Evolutionary conservation across 2,113 vertebrate species (phyloP).

Genomic region (Nerophis ophidion): DNA sequence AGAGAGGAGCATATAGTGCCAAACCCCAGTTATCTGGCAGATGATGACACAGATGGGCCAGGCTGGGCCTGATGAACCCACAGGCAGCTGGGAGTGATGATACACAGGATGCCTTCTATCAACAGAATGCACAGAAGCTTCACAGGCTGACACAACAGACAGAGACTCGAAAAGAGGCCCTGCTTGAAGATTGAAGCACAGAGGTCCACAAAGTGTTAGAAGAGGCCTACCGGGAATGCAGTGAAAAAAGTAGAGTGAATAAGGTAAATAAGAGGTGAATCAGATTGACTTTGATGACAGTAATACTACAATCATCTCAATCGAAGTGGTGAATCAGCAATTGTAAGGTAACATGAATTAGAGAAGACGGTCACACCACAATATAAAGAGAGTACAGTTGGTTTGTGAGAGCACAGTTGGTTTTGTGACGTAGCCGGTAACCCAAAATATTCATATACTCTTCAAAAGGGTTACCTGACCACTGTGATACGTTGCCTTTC

Average conservation of each 20-base stretch:
- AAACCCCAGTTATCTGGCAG: slow-evolving; percentile 71
- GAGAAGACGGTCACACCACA: background rate
- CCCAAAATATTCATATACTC: too few relatives aligned
- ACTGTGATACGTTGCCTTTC: too few relatives aligned
- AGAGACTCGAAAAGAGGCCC: slow-evolving; percentile 49
- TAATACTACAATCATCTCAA: background rate
- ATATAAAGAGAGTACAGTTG: background rate
- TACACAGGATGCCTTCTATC: slow-evolving; percentile 69
- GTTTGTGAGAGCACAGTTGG: background rate
- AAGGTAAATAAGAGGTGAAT: slow-evolving; percentile 8
- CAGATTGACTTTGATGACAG: background rate
- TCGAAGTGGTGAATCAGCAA: background rate
- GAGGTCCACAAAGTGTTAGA: slow-evolving; percentile 19
- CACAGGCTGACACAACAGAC: slow-evolving; percentile 59
- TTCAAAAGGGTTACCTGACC: too few relatives aligned
- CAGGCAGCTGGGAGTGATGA: slow-evolving; percentile 68
- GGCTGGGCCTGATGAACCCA: slow-evolving; percentile 67
- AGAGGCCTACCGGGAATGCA: slow-evolving; percentile 7
- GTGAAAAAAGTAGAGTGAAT: slow-evolving; percentile 14
- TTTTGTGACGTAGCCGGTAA: too few relatives aligned
- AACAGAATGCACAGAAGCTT: slow-evolving; percentile 65
- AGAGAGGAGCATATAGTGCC: slow-evolving; percentile 56
- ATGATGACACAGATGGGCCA: slow-evolving; percentile 73
- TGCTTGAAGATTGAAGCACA: slow-evolving; percentile 33
- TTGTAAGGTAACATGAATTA: background rate